These are phyloP conservation scores for Pharmacophagus antenor DNA, from an alignment of 2,888 invertebrate genomes.

Conservation along the genomic window DNA sequence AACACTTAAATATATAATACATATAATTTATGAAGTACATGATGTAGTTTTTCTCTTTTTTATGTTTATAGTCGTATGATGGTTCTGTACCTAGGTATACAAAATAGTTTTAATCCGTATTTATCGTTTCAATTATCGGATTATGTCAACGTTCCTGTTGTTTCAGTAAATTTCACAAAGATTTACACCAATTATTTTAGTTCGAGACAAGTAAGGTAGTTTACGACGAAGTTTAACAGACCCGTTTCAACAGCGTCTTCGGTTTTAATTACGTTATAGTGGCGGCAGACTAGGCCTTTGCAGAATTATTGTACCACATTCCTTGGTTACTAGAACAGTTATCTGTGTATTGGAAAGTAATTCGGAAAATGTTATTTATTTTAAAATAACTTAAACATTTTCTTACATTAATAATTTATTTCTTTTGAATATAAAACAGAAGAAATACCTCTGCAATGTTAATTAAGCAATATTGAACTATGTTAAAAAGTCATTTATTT, in stretches of 20 bases:
- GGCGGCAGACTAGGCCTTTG: constrained; percentile 44
- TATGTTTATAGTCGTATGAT: no score
- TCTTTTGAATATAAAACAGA: no score
- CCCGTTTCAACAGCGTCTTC: constrained; percentile 46
- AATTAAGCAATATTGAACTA: no score
- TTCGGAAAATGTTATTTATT: background rate
- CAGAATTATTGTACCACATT: constrained; percentile 48
- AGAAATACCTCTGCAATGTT: no score
- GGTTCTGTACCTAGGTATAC: no score
- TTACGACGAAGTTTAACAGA: constrained; percentile 27
- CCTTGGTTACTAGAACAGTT: constrained; percentile 30
- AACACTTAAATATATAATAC: no score
- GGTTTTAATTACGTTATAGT: constrained; percentile 66
- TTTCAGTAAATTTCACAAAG: constrained; percentile 9
- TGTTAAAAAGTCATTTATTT: no score
- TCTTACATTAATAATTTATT: background rate
- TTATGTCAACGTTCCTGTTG: background rate
- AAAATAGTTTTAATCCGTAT: no score
- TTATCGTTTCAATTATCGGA: background rate
- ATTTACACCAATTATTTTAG: constrained; percentile 14
- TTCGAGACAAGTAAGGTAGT: constrained; percentile 16
- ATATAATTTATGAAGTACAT: no score
- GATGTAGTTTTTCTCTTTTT: no score
- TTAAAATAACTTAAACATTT: background rate
- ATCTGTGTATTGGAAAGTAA: background rate